These are phyloP conservation scores for Eristalis pertinax DNA, from an alignment of 2,888 invertebrate species.

Conservation along the genomic window DNA sequence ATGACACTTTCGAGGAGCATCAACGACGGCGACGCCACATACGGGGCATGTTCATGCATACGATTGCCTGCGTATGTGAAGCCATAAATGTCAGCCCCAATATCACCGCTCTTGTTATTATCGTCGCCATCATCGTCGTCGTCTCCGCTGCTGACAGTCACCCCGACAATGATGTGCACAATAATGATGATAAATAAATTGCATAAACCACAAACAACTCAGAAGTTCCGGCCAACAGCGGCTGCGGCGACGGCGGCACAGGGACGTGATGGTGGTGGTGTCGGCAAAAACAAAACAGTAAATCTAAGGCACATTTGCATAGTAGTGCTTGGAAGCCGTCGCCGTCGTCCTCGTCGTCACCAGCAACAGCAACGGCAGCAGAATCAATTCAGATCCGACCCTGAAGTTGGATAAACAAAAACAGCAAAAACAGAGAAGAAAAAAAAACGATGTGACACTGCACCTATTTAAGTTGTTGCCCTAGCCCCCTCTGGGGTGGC, in stretches of 20 bases:
- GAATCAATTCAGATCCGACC: constrained; percentile 46
- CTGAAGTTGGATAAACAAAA: constrained; percentile 34
- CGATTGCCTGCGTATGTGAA: constrained; percentile 34
- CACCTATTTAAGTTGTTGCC: constrained; percentile 33
- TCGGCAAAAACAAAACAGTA: constrained; percentile 30
- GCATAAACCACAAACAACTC: constrained; percentile 67
- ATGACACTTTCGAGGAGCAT: constrained; percentile 13
- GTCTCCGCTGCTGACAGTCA: neutral
- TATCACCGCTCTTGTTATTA: constrained; percentile 31
- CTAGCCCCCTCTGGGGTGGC: neutral
- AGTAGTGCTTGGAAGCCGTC: neutral
- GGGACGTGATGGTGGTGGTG: constrained; percentile 33
- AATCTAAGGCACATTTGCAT: constrained; percentile 28
- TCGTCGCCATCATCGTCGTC: constrained; percentile 7
- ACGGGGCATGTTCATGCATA: neutral
- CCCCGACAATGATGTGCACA: constrained; percentile 49
- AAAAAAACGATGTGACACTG: constrained; percentile 30
- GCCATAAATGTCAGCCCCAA: constrained; percentile 57
- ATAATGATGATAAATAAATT: constrained; percentile 67
- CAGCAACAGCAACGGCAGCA: neutral
- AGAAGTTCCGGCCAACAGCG: constrained; percentile 67
- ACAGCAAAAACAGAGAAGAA: neutral
- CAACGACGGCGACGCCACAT: constrained; percentile 13
- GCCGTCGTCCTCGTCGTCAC: neutral
- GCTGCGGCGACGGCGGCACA: constrained; percentile 4